A percentile compares a stretch with the other conserved stretches of the same genome.
These are phyloP conservation scores for Oscheius onirici DNA, from an alignment of 2,888 invertebrate species.

Conservation along the genomic window DNA sequence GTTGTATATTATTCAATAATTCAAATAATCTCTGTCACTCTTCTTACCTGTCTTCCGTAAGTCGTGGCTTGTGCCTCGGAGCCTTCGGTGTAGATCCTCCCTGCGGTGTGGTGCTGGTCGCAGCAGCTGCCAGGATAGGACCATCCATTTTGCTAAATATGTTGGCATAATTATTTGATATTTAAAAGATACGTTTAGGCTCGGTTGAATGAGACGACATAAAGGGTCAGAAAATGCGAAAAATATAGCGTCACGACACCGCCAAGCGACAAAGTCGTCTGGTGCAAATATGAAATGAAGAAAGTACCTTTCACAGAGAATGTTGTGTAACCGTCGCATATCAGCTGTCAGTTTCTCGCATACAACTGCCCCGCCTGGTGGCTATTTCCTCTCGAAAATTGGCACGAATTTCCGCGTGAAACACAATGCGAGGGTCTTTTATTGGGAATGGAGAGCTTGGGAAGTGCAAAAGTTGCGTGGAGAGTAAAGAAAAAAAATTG, in stretches of 20 bases:
- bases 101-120: not conserved
- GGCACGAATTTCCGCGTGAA: conserved; percentile 21
- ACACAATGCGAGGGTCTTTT: conserved; percentile 10
- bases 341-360: not conserved
- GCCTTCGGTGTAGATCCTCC: not conserved
- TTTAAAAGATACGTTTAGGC: too few relatives aligned
- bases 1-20: too few relatives aligned
- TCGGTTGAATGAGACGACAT: too few relatives aligned
- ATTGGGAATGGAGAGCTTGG: too few relatives aligned
- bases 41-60: conserved; percentile 18
- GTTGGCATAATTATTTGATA: too few relatives aligned
- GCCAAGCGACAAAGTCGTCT: too few relatives aligned
- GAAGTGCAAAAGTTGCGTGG: too few relatives aligned
- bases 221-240: too few relatives aligned
- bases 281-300: not conserved
- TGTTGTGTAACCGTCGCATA: conserved; percentile 13
- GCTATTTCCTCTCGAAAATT: conserved; percentile 15
- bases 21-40: too few relatives aligned
- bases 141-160: conserved; percentile 21
- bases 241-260: too few relatives aligned
- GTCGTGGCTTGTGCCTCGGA: conserved; percentile 15
- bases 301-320: conserved; percentile 9
- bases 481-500: too few relatives aligned
- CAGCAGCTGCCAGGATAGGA: not conserved
- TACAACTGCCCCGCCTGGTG: not conserved